Base-by-base conservation (phyloP, 2,888 invertebrate species). In the Aradus depressus region DNA sequence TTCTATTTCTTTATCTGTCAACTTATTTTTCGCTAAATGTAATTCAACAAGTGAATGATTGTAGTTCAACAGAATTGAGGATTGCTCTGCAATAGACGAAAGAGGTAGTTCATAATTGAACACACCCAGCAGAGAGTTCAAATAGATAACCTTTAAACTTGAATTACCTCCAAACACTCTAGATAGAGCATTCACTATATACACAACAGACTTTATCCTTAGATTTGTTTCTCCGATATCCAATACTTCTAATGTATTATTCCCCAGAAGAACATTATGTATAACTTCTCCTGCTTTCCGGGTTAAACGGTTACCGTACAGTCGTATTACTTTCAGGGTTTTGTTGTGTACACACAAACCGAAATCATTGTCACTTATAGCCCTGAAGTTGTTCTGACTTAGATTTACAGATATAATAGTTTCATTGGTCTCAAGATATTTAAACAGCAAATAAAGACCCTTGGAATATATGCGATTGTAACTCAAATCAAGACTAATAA, bases 21-120 rank as follows among this genome's bases (percentile, higher is more conserved):
- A 43, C 34, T 37, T 42, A 44, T 56, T 55, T 49, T 60, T 62
- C 48, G 58, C 54, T 6, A 62, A 50, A 38, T 61, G 59, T 8
- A 62, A 53, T 49, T 62, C 61, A 3, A 26, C 48, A 16, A 59
- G 28, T 8, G 55, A 47, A 22, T 31, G 22, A 50, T 16, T 26
- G n/a, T n/a, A n/a, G n/a, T n/a, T n/a, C n/a, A n/a, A n/a, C n/a
- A n/a, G n/a, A 3, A 1, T 2, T 1, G 19, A 2, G 10, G 28
- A 8, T 8, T 26, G 2, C 5, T 42, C 42, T 6, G 42, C 16
- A 18, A 42, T 14, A 14, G 25, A 42, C 10, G 18, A 42, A 12
- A 16, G 12, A 1, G 21, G 25, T 12, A 42, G 2, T 14, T 19
- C 28, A 19, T 42, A 42, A 4, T 10, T 23, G 4, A 12, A 28